Evolutionary conservation across 2,888 invertebrate species (phyloP).

Genomic region (Tenthredo livida): DNA sequence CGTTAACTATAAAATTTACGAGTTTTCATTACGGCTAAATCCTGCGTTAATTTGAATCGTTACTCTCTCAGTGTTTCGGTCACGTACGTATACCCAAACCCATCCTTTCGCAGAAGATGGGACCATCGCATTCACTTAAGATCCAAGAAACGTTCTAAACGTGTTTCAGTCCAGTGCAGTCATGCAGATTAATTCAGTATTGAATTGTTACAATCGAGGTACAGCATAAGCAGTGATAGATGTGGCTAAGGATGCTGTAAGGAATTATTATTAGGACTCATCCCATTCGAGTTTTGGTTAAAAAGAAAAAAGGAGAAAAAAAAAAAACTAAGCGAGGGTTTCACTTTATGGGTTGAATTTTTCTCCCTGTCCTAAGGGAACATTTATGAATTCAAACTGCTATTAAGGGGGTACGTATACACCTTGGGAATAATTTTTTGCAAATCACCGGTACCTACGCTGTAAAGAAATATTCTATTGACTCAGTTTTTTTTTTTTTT

Average conservation of each 20-base stretch:
- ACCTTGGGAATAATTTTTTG: background rate
- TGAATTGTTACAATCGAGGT: constrained; percentile 4
- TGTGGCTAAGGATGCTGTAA: background rate
- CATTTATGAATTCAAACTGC: background rate
- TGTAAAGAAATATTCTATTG: background rate
- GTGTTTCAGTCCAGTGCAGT: background rate
- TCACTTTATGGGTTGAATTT: background rate
- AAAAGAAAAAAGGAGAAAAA: background rate
- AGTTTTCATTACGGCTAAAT: background rate
- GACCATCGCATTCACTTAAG: background rate
- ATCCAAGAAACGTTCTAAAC: background rate
- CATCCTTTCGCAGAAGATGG: background rate
- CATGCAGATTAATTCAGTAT: constrained; percentile 5
- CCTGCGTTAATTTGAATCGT: background rate
- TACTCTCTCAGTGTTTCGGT: background rate
- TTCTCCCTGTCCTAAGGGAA: background rate
- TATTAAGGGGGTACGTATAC: background rate
- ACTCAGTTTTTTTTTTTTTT: background rate
- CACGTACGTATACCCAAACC: background rate
- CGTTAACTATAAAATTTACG: background rate
- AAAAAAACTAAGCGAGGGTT: background rate
- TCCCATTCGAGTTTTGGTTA: background rate
- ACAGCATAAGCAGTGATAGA: background rate
- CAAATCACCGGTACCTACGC: background rate
- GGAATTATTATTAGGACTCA: background rate